Base-by-base conservation (phyloP, 1,140 invertebrate species). In the Trinorchestia longiramus region DNA sequence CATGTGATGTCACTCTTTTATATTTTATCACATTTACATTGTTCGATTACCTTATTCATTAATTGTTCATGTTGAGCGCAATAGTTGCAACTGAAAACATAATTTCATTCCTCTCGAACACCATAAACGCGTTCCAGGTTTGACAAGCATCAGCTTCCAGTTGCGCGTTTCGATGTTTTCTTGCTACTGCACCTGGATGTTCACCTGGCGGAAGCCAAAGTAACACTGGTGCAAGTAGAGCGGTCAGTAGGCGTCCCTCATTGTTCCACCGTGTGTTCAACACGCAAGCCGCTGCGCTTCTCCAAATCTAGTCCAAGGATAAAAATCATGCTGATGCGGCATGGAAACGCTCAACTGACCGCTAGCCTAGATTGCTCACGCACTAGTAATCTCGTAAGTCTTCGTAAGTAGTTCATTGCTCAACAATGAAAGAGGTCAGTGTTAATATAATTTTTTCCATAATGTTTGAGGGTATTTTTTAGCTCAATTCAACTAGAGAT, bases 271-370 rank as follows among this genome's bases (percentile, higher is more conserved):
- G 6, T 41, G 88, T 15, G 88, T 36, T 42, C n/a, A 42, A 42
- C 88, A 90, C 88, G 88, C 88, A 43, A 90, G n/a, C 41, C 87
- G 36, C 87, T 11, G n/a, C 88, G 43, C 62, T 90, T 90, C 88
- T 41, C 43, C 41, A 15, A 11, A 90, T 90, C 41, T 43, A 90
- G 88, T 90, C 88, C 88, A 90, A 90, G 88, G 88, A 90, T 90
- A 90, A 90, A 90, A 28, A 42, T 28, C 42, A 1, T 42, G 28
- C 8, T 90, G 41, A 36, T 90, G 41, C n/a, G n/a, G 43, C 88
- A 43, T 90, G 43, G n/a, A 43, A 90, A 41, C 43, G 11, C 15
- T 77, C 62, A 36, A 77, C 62, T 53, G 62, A 77, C 62, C 62
- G 62, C 62, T 77, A 77, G 28, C 62, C 62, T 77, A 77, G 15